Base-by-base conservation (phyloP, 2,888 invertebrate species). In the Choreutis nemorana region DNA sequence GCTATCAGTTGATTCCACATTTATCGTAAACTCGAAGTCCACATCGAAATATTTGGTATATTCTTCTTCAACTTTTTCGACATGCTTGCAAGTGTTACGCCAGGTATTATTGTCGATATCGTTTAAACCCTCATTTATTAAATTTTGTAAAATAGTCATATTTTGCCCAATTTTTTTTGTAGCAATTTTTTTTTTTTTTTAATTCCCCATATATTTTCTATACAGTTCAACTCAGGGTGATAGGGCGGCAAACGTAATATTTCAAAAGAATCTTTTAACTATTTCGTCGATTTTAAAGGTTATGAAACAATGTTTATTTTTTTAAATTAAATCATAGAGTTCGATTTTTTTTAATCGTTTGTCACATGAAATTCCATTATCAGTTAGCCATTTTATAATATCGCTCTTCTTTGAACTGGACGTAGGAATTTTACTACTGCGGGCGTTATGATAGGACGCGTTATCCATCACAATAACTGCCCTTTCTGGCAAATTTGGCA, bases 401-500 rank as follows among this genome's bases (percentile, higher is more conserved):
- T 20, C 21, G 1, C 2, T 13, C 9, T 18, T 20, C 6, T 13
- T 5, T 4, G 28, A 20, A 12, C 11, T 21, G 5, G 28, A 28
- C 4, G 28, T 28, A 11, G 2, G 26, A 8, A 16, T 26, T 6
- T 26, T 16, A 9, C 6, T 16, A 11, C 5, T 9, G 10, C 23
- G 23, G 11, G 13, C 13, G 24, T 24, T 24, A 9, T 24, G 35
- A 23, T 41, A 36, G 1, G 43, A 34, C 2, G 41, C 41, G 24
- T 40, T 42, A 8, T 39, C 41, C 24, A 42, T 16, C 4, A 41
- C 39, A 26, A 45, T 36, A 9, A 43, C 36, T 11, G 41, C 20
- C 12, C 32, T 14, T 8, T 31, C 25, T 4, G 45, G 35, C 13
- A 45, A 29, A 30, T 42, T 44, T 1, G 46, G 48, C 18, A 48